Evolutionary conservation across 1,140 invertebrate species (phyloP), one percentile per base, ranked within the genome.

Genomic region (Propsilocerus akamusi): DNA sequence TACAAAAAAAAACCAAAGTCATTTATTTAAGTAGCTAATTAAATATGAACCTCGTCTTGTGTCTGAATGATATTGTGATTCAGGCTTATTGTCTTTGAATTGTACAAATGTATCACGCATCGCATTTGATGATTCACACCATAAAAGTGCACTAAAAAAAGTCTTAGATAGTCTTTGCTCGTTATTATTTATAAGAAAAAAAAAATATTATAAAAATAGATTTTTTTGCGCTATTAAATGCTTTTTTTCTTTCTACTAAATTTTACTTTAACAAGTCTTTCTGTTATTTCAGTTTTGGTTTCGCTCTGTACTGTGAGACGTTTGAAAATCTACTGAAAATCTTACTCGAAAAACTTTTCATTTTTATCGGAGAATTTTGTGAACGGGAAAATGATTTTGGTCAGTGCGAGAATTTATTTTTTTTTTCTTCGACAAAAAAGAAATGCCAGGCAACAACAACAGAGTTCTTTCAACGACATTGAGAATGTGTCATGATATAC

Each of bases 91-190:
- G 17, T 41, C 22, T 8, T 20, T 5, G 17, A 41, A 20, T 41
- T 41, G 34, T 41, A 41, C 34, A 10, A 41, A 41, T 41, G 34
- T 41, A 41, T 41, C 34, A 41, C 34, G 34, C 34, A 41, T 41
- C 34, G 17, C 34, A 41, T 41, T 41, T 41, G 22, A 17, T 17
- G 17, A 20, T 17, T 17, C 14, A 8, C 34, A 41, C 14, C n/a
- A n/a, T 41, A 17, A 41, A 7, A 22, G 17, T 41, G 14, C 22
- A 41, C 22, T 17, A 5, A 41, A 17, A 41, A 7, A n/a, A n/a
- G n/a, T n/a, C n/a, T n/a, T n/a, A n/a, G n/a, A n/a, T n/a, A n/a
- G n/a, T n/a, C n/a, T n/a, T n/a, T n/a, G n/a, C n/a, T n/a, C n/a
- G 5, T 41, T 30, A 10, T 41, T 20, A 20, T 17, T 41, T 41